Conservation (phyloP, 2,797 vertebrate species). For the Sebastes minor region DNA sequence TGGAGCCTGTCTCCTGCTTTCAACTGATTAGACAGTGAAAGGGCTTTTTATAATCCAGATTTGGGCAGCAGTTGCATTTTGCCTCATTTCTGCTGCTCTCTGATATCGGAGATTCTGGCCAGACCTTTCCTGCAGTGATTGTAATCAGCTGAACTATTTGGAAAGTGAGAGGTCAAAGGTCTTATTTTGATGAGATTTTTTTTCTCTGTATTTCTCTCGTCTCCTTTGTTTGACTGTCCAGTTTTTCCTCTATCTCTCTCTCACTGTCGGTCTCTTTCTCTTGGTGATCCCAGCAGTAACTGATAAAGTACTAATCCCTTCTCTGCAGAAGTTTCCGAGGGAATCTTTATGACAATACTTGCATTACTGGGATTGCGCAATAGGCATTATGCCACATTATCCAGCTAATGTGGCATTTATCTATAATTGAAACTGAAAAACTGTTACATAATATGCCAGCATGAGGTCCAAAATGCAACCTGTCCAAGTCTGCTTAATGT, state of each 20-base stretch:
- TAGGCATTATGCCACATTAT: conserved; percentile 20
- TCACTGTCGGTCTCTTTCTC: neutral
- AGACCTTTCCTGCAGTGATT: conserved; percentile 21
- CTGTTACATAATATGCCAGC: conserved; percentile 49
- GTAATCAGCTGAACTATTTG: conserved; percentile 32
- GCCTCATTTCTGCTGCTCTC: conserved; percentile 40
- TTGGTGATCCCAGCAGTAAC: neutral
- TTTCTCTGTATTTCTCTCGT: neutral
- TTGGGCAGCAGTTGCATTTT: conserved; percentile 52
- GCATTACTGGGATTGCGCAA: conserved; percentile 21
- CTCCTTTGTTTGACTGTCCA: neutral
- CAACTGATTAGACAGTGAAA: conserved; percentile 71
- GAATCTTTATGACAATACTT: conserved; percentile 32
- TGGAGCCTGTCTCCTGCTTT: conserved; percentile 59
- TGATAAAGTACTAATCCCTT: conserved; percentile 23
- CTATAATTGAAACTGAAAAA: conserved; percentile 45
- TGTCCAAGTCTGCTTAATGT: conserved; percentile 5
- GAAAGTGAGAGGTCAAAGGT: conserved; percentile 18
- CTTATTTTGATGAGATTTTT: conserved; percentile 5
- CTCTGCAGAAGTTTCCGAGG: conserved; percentile 10
- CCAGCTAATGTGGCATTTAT: conserved; percentile 54
- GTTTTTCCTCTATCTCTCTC: neutral
- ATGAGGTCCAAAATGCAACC: conserved; percentile 29
- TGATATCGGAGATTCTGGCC: conserved; percentile 29
- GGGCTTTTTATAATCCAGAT: conserved; percentile 78